phyloP scores from a whole-genome alignment of 2,113 vertebrate species.

The Mobula birostris region DNA sequence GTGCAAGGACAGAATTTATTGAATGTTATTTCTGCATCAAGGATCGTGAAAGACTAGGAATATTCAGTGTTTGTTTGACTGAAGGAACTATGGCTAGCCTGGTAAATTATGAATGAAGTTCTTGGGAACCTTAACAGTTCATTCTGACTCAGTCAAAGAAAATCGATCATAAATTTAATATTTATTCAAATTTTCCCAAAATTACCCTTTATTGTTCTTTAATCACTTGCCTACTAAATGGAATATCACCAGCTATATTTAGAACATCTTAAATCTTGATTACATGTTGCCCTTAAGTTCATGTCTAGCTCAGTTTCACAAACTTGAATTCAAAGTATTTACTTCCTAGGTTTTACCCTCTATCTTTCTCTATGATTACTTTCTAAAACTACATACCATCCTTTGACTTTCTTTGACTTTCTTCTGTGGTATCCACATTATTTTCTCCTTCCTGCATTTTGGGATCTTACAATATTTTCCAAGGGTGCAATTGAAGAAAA shows the following conservation, averaged over 20 bases:
- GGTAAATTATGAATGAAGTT: slow-evolving; percentile 9
- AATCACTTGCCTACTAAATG: neutral
- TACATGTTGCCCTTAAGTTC: neutral
- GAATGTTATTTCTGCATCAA: neutral
- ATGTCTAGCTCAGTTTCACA: neutral
- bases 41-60: neutral
- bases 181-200: neutral
- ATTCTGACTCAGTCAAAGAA: neutral
- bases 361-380: neutral
- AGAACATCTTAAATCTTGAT: neutral
- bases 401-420: neutral
- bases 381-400: neutral
- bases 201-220: neutral
- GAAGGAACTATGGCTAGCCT: neutral
- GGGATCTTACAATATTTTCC: neutral
- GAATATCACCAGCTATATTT: neutral
- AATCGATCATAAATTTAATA: neutral
- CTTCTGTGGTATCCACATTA: neutral
- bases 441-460: neutral
- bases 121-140: neutral
- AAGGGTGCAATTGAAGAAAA: neutral
- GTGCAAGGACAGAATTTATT: neutral
- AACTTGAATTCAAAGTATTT: neutral
- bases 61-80: neutral
- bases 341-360: neutral